Percentiles rank a stretch among this genome's conserved stretches.
Evolutionary conservation across 2,797 vertebrate species (phyloP).

Genomic region (Parauchenoglanis ngamensis): DNA sequence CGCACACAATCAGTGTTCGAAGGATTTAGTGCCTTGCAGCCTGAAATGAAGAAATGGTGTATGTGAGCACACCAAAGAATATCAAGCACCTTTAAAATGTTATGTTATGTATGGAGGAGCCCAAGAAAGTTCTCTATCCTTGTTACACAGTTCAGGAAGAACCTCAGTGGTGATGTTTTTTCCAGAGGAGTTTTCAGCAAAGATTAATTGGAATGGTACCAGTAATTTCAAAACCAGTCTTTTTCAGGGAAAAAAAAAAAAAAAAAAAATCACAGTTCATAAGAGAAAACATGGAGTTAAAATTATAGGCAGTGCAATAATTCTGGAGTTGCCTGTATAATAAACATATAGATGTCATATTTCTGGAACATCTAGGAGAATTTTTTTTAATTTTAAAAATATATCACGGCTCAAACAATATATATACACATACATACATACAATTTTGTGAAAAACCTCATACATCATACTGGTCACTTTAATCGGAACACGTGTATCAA

Average conservation of each 20-base stretch:
- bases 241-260: neutral
- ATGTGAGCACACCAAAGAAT: neutral
- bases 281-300: neutral
- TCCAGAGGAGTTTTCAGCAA: neutral
- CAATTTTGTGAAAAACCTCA: conserved; percentile 4
- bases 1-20: neutral
- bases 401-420: conserved; percentile 82
- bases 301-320: neutral
- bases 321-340: neutral
- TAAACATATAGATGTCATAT: neutral
- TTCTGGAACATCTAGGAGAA: neutral
- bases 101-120: neutral
- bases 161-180: neutral
- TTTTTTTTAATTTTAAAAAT: conserved; percentile 82
- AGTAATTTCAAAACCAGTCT: neutral
- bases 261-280: neutral
- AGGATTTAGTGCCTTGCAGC: neutral
- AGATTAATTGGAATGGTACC: neutral
- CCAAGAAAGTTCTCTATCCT: neutral
- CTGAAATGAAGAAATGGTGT: neutral
- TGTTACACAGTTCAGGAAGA: neutral
- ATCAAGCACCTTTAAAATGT: neutral
- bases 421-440: conserved; percentile 59
- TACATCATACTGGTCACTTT: neutral
- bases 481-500: neutral